A percentile compares a stretch with the other conserved stretches of the same genome.
Evolutionary conservation across 1,140 invertebrate genomes (phyloP).

Genomic region (Calliphora vicina): DNA sequence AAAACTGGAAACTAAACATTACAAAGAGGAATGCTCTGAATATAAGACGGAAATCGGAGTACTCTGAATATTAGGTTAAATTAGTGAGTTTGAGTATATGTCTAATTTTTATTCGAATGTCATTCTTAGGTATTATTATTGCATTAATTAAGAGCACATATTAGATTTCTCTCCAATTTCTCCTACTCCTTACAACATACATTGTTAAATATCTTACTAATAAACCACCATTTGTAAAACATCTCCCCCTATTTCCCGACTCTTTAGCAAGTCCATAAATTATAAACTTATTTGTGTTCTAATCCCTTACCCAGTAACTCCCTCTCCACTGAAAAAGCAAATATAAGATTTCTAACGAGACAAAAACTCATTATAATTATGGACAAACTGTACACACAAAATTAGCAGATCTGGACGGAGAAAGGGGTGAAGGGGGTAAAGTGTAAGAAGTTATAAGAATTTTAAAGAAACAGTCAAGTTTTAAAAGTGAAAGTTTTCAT

Average conservation of each 20-base stretch:
- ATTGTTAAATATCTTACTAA: neutral
- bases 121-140: too few species aligned
- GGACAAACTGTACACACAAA: neutral
- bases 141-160: too few species aligned
- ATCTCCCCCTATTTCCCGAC: neutral
- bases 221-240: neutral
- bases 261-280: neutral
- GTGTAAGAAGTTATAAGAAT: neutral
- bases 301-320: too few species aligned
- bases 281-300: neutral
- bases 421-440: neutral
- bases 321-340: neutral
- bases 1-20: too few species aligned
- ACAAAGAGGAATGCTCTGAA: too few species aligned
- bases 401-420: neutral
- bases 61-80: too few species aligned
- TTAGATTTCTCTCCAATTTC: too few species aligned
- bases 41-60: too few species aligned
- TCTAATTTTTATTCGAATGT: too few species aligned
- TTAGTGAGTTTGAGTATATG: too few species aligned
- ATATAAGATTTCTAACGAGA: neutral
- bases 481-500: conserved; percentile 31
- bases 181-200: too few species aligned
- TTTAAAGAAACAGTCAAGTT: neutral
- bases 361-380: conserved; percentile 14